A percentile compares a stretch with the other conserved stretches of the same genome.
These are phyloP conservation scores for Ceratina calcarata DNA, from an alignment of 1,140 invertebrate genomes.

Conservation along the genomic window DNA sequence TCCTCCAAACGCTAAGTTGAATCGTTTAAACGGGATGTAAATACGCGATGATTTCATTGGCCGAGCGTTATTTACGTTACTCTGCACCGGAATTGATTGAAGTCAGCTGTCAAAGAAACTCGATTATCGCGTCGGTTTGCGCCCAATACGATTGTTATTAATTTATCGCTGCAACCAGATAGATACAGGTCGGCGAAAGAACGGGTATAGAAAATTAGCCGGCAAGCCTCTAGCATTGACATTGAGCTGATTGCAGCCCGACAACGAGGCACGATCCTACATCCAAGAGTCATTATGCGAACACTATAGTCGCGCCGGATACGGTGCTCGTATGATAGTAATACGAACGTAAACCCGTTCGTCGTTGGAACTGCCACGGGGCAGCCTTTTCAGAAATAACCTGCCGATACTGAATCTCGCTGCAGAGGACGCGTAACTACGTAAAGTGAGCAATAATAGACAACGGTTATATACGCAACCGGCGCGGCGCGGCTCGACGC, in stretches of 20 bases:
- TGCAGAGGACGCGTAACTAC: conserved; percentile 45
- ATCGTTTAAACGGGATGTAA: conserved; percentile 9
- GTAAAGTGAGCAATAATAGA: conserved; percentile 57
- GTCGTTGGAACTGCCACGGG: conserved; percentile 30
- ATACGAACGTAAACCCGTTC: conserved; percentile 55
- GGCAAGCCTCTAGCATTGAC: conserved; percentile 30
- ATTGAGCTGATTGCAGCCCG: conserved; percentile 41
- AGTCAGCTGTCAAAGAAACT: background rate
- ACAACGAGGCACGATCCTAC: conserved; percentile 57
- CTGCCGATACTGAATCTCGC: conserved; percentile 52
- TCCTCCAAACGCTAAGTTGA: conserved; percentile 24
- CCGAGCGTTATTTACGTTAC: conserved; percentile 2
- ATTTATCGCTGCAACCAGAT: background rate
- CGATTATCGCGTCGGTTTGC: conserved; percentile 23
- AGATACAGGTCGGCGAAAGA: conserved; percentile 3
- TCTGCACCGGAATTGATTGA: conserved; percentile 3
- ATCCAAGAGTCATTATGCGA: conserved; percentile 51
- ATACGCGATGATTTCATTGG: conserved; percentile 4
- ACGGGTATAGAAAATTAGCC: conserved; percentile 23
- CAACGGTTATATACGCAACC: conserved; percentile 21
- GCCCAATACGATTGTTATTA: conserved; percentile 10
- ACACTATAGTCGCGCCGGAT: conserved; percentile 53
- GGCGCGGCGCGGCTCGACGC: background rate
- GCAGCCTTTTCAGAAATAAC: conserved; percentile 53
- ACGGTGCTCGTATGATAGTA: conserved; percentile 55